Base-by-base conservation (phyloP, 2,113 vertebrate species). In the Chitala chitala region DNA sequence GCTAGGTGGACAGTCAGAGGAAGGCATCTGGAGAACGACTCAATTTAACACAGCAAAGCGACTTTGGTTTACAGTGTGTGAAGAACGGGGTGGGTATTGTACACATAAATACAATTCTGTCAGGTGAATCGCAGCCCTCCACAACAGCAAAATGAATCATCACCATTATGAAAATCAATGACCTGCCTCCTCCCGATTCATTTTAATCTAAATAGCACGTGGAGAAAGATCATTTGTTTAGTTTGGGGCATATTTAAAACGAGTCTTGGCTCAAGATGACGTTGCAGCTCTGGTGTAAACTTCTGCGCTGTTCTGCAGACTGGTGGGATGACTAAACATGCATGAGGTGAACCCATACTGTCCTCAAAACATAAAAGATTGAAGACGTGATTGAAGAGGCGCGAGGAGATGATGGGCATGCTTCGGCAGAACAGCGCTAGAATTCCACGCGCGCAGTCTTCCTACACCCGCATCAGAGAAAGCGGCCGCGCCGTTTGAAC, bases 241-340 rank as follows among this genome's bases (percentile, higher is more conserved):
- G 70, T 58, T 44, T 56, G 29, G 42, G 38, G 51, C 38, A 22
- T 44, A 38, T 72, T 70, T 38, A 54, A 54, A 33, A 33, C 48
- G 24, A 22, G 46, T 31, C 56, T n/a, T 40, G 36, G n/a, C n/a
- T n/a, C n/a, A n/a, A n/a, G n/a, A n/a, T n/a, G n/a, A n/a, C n/a
- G n/a, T 73, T 76, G 75, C 76, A 81, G 82, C 82, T 82, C 79
- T 81, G 80, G 78, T 78, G 75, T n/a, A 82, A 61, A 76, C 78
- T 22, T 58, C 78, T 83, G 78, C 83, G 83, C 82, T 73, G 80
- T 78, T 83, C 86, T 84, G 84, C 82, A 83, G 85, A 85, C 50
- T 53, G 6, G 17, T 86, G 83, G 84, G 83, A 83, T 86, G 85
- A 85, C 86, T 80, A 82, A 87, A 85, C 81, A 85, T 79, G 85